Conservation (phyloP, 1,140 invertebrate species). For the Cydia amplana region DNA sequence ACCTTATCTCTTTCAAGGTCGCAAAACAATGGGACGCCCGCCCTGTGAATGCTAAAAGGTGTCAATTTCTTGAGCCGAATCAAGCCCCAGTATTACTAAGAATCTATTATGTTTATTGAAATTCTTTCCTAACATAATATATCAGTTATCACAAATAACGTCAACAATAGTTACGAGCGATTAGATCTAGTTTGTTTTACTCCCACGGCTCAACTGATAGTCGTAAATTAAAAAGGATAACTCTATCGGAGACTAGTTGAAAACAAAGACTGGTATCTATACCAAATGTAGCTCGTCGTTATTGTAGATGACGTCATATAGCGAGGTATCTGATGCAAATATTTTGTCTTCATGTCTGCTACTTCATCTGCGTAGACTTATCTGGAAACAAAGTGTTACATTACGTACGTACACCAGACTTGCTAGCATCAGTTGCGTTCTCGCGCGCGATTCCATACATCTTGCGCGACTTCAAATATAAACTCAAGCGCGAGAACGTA, state of each 20-base stretch:
- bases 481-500: no score
- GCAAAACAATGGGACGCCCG: no score
- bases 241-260: background rate
- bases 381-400: no score
- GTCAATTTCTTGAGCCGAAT: background rate
- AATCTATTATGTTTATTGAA: background rate
- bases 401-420: no score
- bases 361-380: no score
- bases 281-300: background rate
- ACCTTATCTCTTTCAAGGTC: no score
- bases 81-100: background rate
- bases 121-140: background rate
- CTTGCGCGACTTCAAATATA: no score
- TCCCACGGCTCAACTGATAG: background rate
- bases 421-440: no score
- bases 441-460: no score
- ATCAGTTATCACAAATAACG: background rate
- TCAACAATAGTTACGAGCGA: slow-evolving; percentile 26
- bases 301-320: background rate
- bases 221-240: slow-evolving; percentile 20
- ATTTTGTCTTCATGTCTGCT: no score
- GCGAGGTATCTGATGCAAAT: no score
- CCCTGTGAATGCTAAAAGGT: no score
- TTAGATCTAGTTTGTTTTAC: slow-evolving; percentile 10
- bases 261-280: background rate